phyloP scores from a whole-genome alignment of 2,113 vertebrate genomes.

The Naja naja region DNA sequence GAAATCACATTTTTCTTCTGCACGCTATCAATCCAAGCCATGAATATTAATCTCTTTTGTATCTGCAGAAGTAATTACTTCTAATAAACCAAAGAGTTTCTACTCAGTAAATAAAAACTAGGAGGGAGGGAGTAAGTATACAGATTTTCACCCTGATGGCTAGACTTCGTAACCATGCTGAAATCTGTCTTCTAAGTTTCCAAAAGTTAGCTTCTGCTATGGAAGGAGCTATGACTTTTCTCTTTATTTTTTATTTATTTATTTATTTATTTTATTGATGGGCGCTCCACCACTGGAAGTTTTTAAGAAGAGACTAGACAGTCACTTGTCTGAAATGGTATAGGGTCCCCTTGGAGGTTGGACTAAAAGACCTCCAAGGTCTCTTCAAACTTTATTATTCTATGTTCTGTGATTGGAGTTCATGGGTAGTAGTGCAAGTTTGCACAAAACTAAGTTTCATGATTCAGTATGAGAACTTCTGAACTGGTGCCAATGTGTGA shows the following conservation, averaged over 20 bases:
- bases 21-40: conserved; percentile 50
- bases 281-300: too few relatives aligned
- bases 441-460: too few relatives aligned
- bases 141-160: not conserved
- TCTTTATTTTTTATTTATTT: not conserved
- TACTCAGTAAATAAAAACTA: conserved; percentile 49
- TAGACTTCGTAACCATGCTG: not conserved
- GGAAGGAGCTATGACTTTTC: not conserved
- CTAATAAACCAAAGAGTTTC: conserved; percentile 57
- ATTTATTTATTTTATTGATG: too few relatives aligned
- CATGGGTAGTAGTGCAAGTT: not conserved
- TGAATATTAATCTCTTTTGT: conserved; percentile 51
- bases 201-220: not conserved
- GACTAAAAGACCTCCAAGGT: too few relatives aligned
- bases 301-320: too few relatives aligned
- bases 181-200: not conserved
- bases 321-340: too few relatives aligned
- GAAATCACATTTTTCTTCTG: conserved; percentile 46
- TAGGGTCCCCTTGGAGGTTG: too few relatives aligned
- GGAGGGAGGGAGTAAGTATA: not conserved
- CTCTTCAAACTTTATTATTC: too few relatives aligned
- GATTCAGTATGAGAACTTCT: not conserved
- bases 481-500: too few relatives aligned
- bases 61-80: conserved; percentile 55
- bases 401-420: not conserved